These are phyloP conservation scores for Bradynema listronoti DNA, from an alignment of 1,140 invertebrate genomes.

Conservation along the genomic window DNA sequence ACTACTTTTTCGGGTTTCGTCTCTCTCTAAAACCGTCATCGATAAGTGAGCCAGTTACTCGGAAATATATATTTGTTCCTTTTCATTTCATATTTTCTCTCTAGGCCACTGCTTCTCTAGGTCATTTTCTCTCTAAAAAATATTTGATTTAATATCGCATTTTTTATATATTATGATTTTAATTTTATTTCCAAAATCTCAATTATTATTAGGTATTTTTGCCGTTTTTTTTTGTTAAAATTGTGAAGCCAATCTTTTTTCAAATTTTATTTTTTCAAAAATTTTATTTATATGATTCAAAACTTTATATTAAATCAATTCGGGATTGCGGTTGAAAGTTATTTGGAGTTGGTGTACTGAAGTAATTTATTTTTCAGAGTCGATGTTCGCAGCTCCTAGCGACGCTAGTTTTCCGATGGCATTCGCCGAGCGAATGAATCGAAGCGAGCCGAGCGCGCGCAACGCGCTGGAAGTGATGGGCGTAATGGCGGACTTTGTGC, in stretches of 20 bases:
- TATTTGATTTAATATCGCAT: too few species aligned
- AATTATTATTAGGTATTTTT: too few species aligned
- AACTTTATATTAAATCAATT: background rate
- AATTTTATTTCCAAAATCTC: too few species aligned
- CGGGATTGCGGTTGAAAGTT: background rate
- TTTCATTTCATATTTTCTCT: too few species aligned
- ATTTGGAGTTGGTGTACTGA: background rate
- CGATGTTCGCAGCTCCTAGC: background rate
- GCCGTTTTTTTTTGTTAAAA: background rate
- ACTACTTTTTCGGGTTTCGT: too few species aligned
- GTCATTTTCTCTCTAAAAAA: too few species aligned
- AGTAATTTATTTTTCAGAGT: background rate
- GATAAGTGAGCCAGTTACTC: too few species aligned
- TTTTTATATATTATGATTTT: too few species aligned
- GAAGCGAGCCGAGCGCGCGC: background rate
- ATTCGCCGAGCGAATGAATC: background rate
- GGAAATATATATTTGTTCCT: too few species aligned
- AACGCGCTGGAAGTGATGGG: slow-evolving; percentile 2
- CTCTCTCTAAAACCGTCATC: too few species aligned
- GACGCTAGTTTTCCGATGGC: slow-evolving; percentile 13
- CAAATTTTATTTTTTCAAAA: background rate
- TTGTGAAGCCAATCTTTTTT: background rate
- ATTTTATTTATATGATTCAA: background rate
- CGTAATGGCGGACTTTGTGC: background rate
- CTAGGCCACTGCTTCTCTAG: too few species aligned